These are phyloP conservation scores for Microchirus variegatus DNA, from an alignment of 2,797 vertebrate genomes.

Conservation along the genomic window DNA sequence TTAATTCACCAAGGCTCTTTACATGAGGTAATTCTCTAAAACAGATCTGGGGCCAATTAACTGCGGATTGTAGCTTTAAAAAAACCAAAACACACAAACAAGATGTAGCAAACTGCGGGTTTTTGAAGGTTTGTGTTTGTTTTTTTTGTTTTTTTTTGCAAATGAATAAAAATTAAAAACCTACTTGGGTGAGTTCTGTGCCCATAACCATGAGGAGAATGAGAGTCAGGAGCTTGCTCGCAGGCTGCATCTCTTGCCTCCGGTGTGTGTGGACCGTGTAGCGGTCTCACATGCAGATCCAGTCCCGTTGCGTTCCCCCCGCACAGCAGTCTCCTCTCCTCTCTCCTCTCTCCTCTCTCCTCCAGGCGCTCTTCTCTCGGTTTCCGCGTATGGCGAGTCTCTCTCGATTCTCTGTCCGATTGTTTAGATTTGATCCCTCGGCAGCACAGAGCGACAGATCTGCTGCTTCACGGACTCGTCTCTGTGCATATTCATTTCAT, in stretches of 20 bases:
- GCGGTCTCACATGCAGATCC: conserved; percentile 87
- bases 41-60: conserved; percentile 54
- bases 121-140: conserved; percentile 32
- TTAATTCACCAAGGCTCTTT: conserved; percentile 61
- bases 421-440: conserved; percentile 62
- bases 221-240: conserved; percentile 93
- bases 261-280: conserved; percentile 76
- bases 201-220: conserved; percentile 94
- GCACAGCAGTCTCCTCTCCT: conserved; percentile 62
- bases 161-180: conserved; percentile 39
- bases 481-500: conserved; percentile 87
- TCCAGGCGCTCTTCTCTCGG: conserved; percentile 12
- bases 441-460: conserved; percentile 80
- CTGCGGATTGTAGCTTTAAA: conserved; percentile 5
- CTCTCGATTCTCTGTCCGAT: conserved; percentile 41
- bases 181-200: conserved; percentile 98
- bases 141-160: conserved; percentile 30
- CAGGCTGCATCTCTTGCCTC: conserved; percentile 92
- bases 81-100: conserved; percentile 43
- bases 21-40: conserved; percentile 52
- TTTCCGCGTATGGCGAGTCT: conserved; percentile 25
- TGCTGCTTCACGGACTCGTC: conserved; percentile 80
- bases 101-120: too few relatives aligned
- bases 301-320: conserved; percentile 68
- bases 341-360: conserved; percentile 41